Evolutionary conservation across 2,113 vertebrate species (phyloP), one percentile per base, ranked within the genome.

Genomic region (Anguilla rostrata): DNA sequence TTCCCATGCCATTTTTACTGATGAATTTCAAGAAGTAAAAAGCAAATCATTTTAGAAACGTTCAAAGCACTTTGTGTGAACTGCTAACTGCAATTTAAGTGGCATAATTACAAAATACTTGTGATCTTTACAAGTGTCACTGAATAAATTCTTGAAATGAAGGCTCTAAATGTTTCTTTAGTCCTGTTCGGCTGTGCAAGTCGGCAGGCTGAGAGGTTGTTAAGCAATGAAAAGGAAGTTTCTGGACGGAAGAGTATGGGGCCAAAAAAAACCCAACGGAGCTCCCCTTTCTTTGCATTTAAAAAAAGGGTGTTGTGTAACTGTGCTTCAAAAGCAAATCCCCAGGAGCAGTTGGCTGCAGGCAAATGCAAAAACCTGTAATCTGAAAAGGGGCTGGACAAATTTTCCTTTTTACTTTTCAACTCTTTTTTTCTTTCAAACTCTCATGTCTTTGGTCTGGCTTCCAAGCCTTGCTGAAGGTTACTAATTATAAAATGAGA

Each of bases 251-350:
- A 84, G 86, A 22, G 39, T 85, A 89, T 78, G 85, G 84, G 89
- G 86, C 87, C 89, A 87, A 85, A 63, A 66, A n/a, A 71, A 87
- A 81, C 26, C 18, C 86, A 89, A n/a, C 81, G 83, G 91, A 84
- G 89, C 94, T 90, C 91, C 92, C 91, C 85, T 29, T 84, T 90
- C 91, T 79, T 78, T 83, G 20, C 15, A 39, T 87, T 85, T 84
- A 39, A 91, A 84, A 89, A 84, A 85, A 40, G 56, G 1, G 81
- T 90, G 90, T 95, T 95, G 90, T 90, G 90, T 95, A 94, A 95
- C 89, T 75, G 8, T 15, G 88, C 49, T 85, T 43, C 86, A 84
- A 41, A 57, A 49, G 79, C 86, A 91, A 81, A 88, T 75, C 26
- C n/a, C 71, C 71, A 34, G 11, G n/a, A n/a, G n/a, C 26, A 75